Conservation (phyloP, 2,797 vertebrate species). For the Borostomias antarcticus region DNA sequence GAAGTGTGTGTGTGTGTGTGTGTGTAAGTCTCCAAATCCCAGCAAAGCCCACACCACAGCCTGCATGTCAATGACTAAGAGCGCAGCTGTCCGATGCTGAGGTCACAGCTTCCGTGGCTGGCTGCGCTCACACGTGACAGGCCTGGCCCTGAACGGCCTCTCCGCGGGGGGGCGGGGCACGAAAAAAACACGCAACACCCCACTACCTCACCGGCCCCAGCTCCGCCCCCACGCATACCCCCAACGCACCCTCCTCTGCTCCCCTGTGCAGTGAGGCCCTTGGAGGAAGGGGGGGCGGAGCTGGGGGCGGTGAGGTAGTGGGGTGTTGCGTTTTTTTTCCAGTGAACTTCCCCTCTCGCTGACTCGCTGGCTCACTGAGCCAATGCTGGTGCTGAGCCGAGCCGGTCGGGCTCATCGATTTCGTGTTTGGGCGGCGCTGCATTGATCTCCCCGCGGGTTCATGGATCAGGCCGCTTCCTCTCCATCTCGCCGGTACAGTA, state of each 20-base stretch:
- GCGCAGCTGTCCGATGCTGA: constrained; percentile 27
- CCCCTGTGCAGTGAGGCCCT: constrained; percentile 38
- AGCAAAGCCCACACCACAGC: not conserved
- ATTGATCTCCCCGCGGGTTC: constrained; percentile 77
- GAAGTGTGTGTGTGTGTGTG: not conserved
- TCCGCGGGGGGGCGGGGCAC: constrained; percentile 1
- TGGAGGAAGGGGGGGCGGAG: constrained; percentile 39
- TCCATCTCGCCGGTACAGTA: constrained; percentile 55
- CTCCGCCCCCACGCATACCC: constrained; percentile 36
- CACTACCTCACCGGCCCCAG: constrained; percentile 39
- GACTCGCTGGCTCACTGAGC: constrained; percentile 32
- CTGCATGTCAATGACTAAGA: constrained; percentile 13
- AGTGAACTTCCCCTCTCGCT: constrained; percentile 49
- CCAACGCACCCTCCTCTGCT: constrained; percentile 46
- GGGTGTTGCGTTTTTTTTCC: constrained; percentile 12
- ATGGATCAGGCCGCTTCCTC: constrained; percentile 66
- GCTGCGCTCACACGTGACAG: constrained; percentile 27
- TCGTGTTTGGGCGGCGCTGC: constrained; percentile 71
- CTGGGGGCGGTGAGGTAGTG: constrained; percentile 30
- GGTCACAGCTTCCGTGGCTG: constrained; percentile 31
- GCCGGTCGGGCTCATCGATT: constrained; percentile 66
- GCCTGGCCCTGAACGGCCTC: constrained; percentile 6
- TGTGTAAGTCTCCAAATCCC: not conserved
- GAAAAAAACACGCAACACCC: constrained; percentile 30
- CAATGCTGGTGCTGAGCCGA: constrained; percentile 41